Base-by-base conservation (phyloP, 2,113 vertebrate species). In the Tragelaphus scriptus region DNA sequence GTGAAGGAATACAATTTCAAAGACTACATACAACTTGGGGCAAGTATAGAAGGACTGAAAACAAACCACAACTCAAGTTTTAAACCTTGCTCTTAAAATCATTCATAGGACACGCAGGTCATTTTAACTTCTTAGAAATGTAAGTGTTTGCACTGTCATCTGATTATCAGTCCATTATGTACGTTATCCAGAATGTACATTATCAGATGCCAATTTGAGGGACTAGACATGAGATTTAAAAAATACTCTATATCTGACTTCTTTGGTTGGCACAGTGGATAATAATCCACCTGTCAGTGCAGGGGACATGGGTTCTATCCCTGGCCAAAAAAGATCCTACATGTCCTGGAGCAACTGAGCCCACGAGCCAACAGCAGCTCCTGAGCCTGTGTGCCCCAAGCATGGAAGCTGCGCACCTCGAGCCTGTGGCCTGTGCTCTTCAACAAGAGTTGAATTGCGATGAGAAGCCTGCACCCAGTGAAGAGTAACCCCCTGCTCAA, bases 51-150 rank as follows among this genome's bases (percentile, higher is more conserved):
- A 36, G 68, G n/a, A 71, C 65, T 77, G 36, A 82, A 61, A 23
- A 87, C 5, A 36, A 3, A 88, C 25, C 91, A 97, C 85, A 90
- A 89, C 85, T 91, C 95, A 97, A 95, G 77, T 92, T 95, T 95
- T 25, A 90, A 97, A 93, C 88, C 21, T 90, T 96, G 51, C 44
- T 96, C 58, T 95, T 89, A 96, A 81, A 94, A 84, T 92, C 56
- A 77, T 71, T 90, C 55, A 23, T 32, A 94, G 58, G 92, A 97
- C 85, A 93, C 92, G 56, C 36, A n/a, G 40, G 36, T 96, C 71
- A 36, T 92, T 91, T 85, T 87, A 13, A 80, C 68, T 86, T 91
- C 81, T 97, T 12, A 51, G 5, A 47, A 91, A 86, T 90, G 95
- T 55, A 84, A 71, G 61, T 68, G 84, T 71, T 51, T 53, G 12